Percentiles rank a stretch among this genome's conserved stretches.
phyloP scores from a whole-genome alignment of 2,888 invertebrate genomes.

The Drosophila diplacantha region DNA sequence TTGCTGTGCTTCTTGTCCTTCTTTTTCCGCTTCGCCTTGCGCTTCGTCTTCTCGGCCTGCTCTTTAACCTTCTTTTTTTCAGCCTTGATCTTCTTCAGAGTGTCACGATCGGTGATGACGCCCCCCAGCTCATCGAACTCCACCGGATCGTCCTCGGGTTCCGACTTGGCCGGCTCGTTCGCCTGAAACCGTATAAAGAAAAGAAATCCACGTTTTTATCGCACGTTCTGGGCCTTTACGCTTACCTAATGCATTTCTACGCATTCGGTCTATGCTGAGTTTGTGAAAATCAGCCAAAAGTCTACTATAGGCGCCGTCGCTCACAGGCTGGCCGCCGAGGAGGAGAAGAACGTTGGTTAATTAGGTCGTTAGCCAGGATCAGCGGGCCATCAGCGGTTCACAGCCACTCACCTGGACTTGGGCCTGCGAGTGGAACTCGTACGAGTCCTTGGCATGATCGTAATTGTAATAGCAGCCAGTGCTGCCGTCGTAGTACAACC shows the following conservation, averaged over 20 bases:
- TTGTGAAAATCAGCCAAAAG: slow-evolving; percentile 76
- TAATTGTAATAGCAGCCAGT: slow-evolving; percentile 91
- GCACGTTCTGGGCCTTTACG: slow-evolving; percentile 70
- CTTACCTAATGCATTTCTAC: slow-evolving; percentile 80
- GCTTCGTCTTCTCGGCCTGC: slow-evolving; percentile 44
- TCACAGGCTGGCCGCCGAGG: slow-evolving; percentile 46
- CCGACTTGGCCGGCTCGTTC: slow-evolving; percentile 40
- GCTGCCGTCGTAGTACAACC: slow-evolving; percentile 92
- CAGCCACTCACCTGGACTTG: slow-evolving; percentile 76
- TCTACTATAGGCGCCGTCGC: slow-evolving; percentile 73
- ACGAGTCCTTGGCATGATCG: slow-evolving; percentile 85
- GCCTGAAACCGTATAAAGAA: slow-evolving; percentile 75
- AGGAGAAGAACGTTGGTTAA: slow-evolving; percentile 45
- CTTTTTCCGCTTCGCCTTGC: slow-evolving; percentile 47
- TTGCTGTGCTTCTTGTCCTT: slow-evolving; percentile 46
- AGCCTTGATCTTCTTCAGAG: slow-evolving; percentile 50
- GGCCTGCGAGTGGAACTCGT: slow-evolving; percentile 89
- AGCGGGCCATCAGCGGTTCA: neutral
- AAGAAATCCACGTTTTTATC: slow-evolving; percentile 79
- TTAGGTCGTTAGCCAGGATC: slow-evolving; percentile 14
- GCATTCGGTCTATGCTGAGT: slow-evolving; percentile 79
- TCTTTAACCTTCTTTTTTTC: slow-evolving; percentile 56
- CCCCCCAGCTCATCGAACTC: slow-evolving; percentile 71
- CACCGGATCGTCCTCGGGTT: slow-evolving; percentile 54
- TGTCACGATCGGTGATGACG: slow-evolving; percentile 66